Conservation (phyloP, 2,797 vertebrate species). For the Falco biarmicus region DNA sequence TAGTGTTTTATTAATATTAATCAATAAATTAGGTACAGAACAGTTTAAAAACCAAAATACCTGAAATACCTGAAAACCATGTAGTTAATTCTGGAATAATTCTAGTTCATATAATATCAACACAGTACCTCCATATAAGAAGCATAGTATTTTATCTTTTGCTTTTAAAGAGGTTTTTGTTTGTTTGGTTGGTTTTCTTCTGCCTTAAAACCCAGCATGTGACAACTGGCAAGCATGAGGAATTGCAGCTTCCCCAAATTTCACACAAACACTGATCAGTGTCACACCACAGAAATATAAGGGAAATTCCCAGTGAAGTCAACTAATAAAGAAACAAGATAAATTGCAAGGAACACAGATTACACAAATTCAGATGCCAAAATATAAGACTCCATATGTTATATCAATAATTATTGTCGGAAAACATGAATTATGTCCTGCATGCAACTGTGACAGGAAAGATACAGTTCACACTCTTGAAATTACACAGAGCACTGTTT, state of each 20-base stretch:
- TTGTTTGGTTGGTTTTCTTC: background rate
- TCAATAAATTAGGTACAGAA: background rate
- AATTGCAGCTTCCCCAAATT: background rate
- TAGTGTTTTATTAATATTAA: background rate
- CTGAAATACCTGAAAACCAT: background rate
- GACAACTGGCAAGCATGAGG: background rate
- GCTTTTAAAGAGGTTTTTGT: accelerated
- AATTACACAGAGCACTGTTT: background rate
- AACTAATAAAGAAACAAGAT: background rate
- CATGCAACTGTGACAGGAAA: background rate
- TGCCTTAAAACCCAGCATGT: background rate
- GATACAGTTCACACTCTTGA: background rate
- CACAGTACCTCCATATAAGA: background rate
- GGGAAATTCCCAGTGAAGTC: background rate
- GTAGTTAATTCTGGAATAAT: background rate
- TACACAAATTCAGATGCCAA: background rate
- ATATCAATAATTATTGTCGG: background rate
- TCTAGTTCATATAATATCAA: background rate
- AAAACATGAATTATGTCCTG: background rate
- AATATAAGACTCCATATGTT: background rate
- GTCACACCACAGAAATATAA: background rate
- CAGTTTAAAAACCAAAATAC: background rate
- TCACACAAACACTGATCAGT: background rate
- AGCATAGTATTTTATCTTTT: background rate
- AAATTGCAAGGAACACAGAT: background rate